phyloP scores from a whole-genome alignment of 2,888 invertebrate genomes.

The Xestia sexstrigata region DNA sequence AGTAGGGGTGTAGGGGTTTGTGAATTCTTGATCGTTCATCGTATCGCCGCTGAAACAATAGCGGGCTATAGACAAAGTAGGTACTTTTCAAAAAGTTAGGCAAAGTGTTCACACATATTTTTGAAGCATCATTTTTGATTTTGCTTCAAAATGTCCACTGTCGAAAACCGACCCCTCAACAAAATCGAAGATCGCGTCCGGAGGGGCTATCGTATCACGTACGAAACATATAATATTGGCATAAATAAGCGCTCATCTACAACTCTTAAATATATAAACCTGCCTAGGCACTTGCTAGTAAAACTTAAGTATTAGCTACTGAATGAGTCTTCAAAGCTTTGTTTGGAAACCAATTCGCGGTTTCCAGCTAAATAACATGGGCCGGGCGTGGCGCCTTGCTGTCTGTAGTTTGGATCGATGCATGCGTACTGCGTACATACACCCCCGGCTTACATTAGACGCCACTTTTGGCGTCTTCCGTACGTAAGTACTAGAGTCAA shows the following conservation, averaged over 20 bases:
- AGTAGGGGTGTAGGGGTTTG: not conserved
- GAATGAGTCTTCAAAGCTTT: slow-evolving; percentile 17
- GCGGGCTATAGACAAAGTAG: not conserved
- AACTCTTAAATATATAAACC: not conserved
- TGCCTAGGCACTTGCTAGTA: not conserved
- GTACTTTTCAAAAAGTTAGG: not conserved
- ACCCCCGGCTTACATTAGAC: slow-evolving; percentile 36
- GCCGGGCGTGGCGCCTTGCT: slow-evolving; percentile 61
- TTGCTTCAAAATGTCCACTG: slow-evolving; percentile 22
- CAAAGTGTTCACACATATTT: not conserved
- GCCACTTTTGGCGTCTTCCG: slow-evolving; percentile 18
- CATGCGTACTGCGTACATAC: slow-evolving; percentile 51
- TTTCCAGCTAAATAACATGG: slow-evolving; percentile 46
- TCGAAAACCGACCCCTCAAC: not conserved
- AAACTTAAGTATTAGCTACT: not conserved
- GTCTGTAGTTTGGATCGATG: slow-evolving; percentile 61
- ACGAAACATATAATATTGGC: not conserved
- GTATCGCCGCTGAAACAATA: not conserved
- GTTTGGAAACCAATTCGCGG: slow-evolving; percentile 26
- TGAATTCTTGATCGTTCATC: not conserved
- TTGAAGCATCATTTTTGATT: not conserved
- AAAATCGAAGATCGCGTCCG: slow-evolving; percentile 17
- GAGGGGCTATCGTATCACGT: not conserved
- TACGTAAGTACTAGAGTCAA: not conserved
- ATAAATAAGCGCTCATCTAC: not conserved